phyloP scores from a whole-genome alignment of 2,797 vertebrate genomes.

The Acestrorhynchus altus region DNA sequence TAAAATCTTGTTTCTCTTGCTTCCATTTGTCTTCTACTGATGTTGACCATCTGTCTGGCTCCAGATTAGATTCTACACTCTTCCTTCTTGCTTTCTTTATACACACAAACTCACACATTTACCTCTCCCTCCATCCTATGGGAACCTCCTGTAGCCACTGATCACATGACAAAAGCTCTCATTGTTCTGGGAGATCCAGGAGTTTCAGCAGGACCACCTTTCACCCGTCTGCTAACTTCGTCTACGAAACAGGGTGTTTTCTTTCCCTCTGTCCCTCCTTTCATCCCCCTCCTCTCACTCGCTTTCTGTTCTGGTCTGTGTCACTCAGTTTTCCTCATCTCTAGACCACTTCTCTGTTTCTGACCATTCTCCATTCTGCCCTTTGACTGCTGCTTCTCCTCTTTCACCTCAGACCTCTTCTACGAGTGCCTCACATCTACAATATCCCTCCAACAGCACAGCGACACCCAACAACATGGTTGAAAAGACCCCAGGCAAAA shows the following conservation, averaged over 20 bases:
- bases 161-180: constrained; percentile 66
- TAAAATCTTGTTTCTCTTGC: not conserved
- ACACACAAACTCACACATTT: constrained; percentile 20
- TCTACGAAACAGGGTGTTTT: constrained; percentile 23
- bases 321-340: not conserved
- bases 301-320: not conserved
- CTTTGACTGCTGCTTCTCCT: not conserved
- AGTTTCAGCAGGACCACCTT: constrained; percentile 15
- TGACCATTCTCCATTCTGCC: not conserved
- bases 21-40: not conserved
- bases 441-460: not conserved
- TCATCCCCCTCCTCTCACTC: not conserved
- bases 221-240: constrained; percentile 4
- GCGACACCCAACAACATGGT: not conserved
- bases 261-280: constrained; percentile 5
- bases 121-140: constrained; percentile 32
- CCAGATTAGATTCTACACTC: constrained; percentile 28
- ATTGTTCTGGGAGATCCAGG: constrained; percentile 58
- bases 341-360: not conserved
- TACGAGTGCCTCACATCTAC: not conserved
- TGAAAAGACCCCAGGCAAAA: no score
- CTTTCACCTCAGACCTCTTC: not conserved
- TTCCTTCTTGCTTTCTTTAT: constrained; percentile 22
- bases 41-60: constrained; percentile 15
- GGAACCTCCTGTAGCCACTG: constrained; percentile 57